Base-by-base conservation (phyloP, 2,113 vertebrate genomes). In the Melanostigma gelatinosum region DNA sequence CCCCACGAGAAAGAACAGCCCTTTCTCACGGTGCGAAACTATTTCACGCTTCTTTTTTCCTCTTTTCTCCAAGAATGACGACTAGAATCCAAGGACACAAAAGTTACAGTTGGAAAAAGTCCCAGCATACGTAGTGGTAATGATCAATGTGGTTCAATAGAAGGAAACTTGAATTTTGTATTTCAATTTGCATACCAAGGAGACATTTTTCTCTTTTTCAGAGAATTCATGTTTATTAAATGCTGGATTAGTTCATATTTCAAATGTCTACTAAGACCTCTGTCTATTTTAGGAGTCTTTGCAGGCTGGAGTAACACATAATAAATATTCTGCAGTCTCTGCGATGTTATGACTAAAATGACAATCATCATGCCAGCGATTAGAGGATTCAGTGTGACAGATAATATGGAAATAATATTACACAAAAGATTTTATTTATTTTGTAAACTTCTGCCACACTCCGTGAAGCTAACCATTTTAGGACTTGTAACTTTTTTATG, bases 1-100 rank as follows among this genome's bases (percentile, higher is more conserved):
- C 71, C 75, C 85, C 75, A 73, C 91, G 92, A 92, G 93, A 94
- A 93, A 92, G 85, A 75, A 68, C 69, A 75, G 78, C 80, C 88
- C 86, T 90, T 92, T 92, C 84, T 90, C 74, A 65, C 75, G 54
- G 70, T 60, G 72, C 8, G 36, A 70, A 87, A 88, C 40, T 32
- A 61, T 74, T 83, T 77, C 71, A 36, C 68, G 69, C 55, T 79
- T 38, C 50, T 68, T 73, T 61, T 55, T 72, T 20, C n/a, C 32
- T 57, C 11, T 70, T 66, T 38, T 67, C 20, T 70, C 48, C 50
- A 44, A 68, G 65, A 46, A 27, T 72, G 65, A 42, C 1, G 0
- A 62, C 22, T 22, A 42, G 29, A 67, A 69, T 40, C 54, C 32
- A 52, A 8, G n/a, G 15, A 61, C 16, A 29, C 44, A 60, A 40